Conservation (phyloP, 2,797 vertebrate genomes). For the Chelmon rostratus region DNA sequence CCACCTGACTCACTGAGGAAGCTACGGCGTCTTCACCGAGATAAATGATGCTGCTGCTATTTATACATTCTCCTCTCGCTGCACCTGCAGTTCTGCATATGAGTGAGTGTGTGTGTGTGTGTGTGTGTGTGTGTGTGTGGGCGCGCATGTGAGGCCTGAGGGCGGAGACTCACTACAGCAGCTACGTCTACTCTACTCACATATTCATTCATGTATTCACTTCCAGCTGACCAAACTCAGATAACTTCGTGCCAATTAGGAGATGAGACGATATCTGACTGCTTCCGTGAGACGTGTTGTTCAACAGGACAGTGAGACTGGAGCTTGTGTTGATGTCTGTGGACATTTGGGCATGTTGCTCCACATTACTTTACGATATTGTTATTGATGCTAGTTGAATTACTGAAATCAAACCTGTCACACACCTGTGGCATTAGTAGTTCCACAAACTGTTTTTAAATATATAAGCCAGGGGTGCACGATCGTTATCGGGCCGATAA, state of each 20-base stretch:
- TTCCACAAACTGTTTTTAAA: too few relatives aligned
- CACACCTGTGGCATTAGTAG: too few relatives aligned
- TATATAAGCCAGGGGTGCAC: too few relatives aligned
- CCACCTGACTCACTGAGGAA: slow-evolving; percentile 27
- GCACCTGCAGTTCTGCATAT: slow-evolving; percentile 8
- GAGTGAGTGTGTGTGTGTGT: neutral
- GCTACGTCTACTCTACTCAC: slow-evolving; percentile 5
- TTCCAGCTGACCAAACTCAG: neutral
- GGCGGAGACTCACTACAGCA: neutral
- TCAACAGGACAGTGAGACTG: neutral
- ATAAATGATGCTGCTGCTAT: slow-evolving; percentile 48
- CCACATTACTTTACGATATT: too few relatives aligned
- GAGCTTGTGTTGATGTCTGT: too few relatives aligned
- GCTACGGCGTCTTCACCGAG: neutral
- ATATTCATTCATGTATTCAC: slow-evolving; percentile 6
- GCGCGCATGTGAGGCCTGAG: neutral
- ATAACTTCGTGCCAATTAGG: neutral
- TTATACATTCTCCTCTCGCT: slow-evolving; percentile 29
- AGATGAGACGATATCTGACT: neutral
- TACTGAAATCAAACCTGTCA: too few relatives aligned
- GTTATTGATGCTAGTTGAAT: too few relatives aligned
- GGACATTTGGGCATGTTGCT: too few relatives aligned
- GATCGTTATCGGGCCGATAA: too few relatives aligned
- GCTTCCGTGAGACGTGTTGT: neutral
- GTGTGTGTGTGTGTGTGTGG: slow-evolving; percentile 9